Evolutionary conservation across 2,888 invertebrate genomes (phyloP).

Genomic region (Diloba caeruleocephala): DNA sequence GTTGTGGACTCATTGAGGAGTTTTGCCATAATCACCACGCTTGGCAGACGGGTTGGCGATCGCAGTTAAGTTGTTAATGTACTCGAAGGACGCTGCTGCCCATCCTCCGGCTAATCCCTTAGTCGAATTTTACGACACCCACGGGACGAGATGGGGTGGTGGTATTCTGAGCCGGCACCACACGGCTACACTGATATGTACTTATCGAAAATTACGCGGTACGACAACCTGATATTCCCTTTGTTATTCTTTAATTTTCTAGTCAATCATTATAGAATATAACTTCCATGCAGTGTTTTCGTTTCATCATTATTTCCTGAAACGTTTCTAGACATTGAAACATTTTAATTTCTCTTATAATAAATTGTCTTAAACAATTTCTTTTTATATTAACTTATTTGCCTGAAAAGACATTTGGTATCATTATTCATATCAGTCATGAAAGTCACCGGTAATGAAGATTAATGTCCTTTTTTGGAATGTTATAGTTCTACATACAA

Average conservation of each 20-base stretch:
- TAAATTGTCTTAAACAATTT: conserved; percentile 39
- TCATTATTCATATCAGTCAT: conserved; percentile 47
- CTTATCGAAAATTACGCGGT: too few species aligned
- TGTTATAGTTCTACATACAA: conserved; percentile 41
- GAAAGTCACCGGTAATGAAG: conserved; percentile 45
- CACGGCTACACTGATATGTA: too few species aligned
- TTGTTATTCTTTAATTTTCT: conserved; percentile 19
- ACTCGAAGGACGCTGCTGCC: too few species aligned
- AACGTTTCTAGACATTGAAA: conserved; percentile 5
- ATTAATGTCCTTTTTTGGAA: conserved; percentile 39
- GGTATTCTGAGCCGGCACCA: too few species aligned
- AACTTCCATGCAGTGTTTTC: conserved; percentile 12
- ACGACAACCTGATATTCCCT: background rate
- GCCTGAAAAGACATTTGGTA: conserved; percentile 22
- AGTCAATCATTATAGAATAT: conserved; percentile 3
- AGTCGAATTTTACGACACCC: too few species aligned
- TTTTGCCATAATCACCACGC: too few species aligned
- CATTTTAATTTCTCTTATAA: conserved; percentile 25
- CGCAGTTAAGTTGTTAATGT: too few species aligned
- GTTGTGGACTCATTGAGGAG: too few species aligned
- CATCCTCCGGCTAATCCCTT: too few species aligned
- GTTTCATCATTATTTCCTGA: conserved; percentile 22
- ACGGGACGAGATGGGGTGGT: too few species aligned
- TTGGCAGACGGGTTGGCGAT: too few species aligned
- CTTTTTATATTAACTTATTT: conserved; percentile 39